Percentiles rank a stretch among this genome's conserved stretches.
Evolutionary conservation across 2,888 invertebrate genomes (phyloP).

Genomic region (Nemurella pictetii): DNA sequence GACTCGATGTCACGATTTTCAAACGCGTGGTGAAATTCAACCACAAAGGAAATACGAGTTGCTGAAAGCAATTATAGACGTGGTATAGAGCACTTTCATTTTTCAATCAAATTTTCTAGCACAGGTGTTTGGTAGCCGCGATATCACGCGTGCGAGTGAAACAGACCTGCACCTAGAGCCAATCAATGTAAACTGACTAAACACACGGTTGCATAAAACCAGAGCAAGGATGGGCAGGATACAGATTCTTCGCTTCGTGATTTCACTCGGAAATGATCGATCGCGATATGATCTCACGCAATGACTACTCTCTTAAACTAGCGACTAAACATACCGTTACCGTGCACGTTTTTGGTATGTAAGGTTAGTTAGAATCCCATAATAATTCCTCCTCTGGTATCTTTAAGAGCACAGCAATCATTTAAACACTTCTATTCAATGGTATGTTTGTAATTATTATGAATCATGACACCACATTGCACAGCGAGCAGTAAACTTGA

Average conservation of each 20-base stretch:
- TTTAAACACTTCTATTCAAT: too few species aligned
- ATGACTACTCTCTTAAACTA: neutral
- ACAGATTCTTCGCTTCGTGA: neutral
- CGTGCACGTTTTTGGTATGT: neutral
- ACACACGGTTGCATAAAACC: neutral
- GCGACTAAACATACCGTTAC: neutral
- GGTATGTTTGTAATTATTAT: too few species aligned
- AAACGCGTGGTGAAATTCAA: neutral
- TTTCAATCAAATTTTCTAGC: neutral
- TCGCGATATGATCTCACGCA: neutral
- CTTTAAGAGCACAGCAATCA: too few species aligned
- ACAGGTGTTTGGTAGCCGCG: neutral
- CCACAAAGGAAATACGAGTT: slow-evolving; percentile 11
- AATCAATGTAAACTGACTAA: too few species aligned
- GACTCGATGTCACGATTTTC: slow-evolving; percentile 25
- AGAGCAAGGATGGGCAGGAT: neutral
- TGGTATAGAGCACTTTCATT: neutral
- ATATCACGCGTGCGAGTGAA: neutral
- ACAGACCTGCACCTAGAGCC: neutral
- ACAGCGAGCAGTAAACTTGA: too few species aligned
- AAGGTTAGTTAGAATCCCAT: too few species aligned
- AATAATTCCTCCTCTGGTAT: too few species aligned
- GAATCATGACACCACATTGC: too few species aligned
- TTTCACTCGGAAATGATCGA: neutral
- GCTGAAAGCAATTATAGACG: neutral